Percentiles rank a stretch among this genome's conserved stretches.
Conservation (phyloP, 1,140 invertebrate species). For the Caenorhabditis latens region DNA sequence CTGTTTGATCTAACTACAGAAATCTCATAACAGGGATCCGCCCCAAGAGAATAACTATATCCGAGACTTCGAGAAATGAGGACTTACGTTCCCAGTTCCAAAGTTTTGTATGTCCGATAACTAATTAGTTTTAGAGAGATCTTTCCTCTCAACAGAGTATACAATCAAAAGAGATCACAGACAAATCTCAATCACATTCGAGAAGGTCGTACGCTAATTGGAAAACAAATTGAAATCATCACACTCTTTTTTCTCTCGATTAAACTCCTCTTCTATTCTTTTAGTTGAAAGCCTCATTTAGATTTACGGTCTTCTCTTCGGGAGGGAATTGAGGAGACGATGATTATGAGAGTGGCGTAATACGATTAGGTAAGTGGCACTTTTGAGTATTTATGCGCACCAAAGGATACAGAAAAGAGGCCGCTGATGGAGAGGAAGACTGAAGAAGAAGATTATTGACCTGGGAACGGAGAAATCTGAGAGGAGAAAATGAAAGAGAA, state of each 20-base stretch:
- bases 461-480: slow-evolving; percentile 41
- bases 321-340: not conserved
- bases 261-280: not conserved
- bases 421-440: slow-evolving; percentile 29
- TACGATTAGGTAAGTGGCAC: slow-evolving; percentile 55
- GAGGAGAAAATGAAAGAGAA: not conserved
- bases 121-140: slow-evolving; percentile 6
- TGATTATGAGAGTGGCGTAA: slow-evolving; percentile 44
- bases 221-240: slow-evolving; percentile 52
- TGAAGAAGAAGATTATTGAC: slow-evolving; percentile 39
- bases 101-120: not conserved
- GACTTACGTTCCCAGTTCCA: not conserved
- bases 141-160: not conserved
- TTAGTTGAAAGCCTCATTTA: not conserved
- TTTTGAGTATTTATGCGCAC: slow-evolving; percentile 54
- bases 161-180: not conserved
- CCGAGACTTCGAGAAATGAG: no score
- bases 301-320: slow-evolving; percentile 17
- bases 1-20: no score
- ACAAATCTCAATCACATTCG: slow-evolving; percentile 43
- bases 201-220: slow-evolving; percentile 53
- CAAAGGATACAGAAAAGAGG: slow-evolving; percentile 4
- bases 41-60: no score
- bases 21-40: no score
- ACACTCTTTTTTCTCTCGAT: not conserved